Conservation (phyloP, 2,113 vertebrate genomes). For the Aptenodytes patagonicus region DNA sequence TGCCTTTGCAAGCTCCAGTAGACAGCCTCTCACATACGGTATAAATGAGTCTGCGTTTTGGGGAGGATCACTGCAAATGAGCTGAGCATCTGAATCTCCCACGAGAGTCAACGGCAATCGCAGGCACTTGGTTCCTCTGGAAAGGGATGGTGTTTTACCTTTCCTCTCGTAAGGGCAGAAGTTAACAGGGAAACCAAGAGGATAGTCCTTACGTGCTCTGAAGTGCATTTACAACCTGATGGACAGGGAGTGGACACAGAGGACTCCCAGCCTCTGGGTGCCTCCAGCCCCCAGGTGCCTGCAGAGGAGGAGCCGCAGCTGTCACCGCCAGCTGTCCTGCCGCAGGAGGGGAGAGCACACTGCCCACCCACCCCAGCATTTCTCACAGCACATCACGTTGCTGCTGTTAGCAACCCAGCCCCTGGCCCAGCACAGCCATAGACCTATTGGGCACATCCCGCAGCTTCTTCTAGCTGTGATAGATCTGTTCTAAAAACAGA, state of each 20-base stretch:
- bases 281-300: neutral
- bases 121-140: neutral
- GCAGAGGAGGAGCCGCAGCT: neutral
- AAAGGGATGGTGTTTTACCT: neutral
- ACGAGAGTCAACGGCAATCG: neutral
- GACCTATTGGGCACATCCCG: neutral
- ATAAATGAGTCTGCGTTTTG: neutral
- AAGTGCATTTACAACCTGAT: neutral
- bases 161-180: neutral
- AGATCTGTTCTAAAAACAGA: neutral
- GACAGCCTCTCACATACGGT: neutral
- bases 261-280: neutral
- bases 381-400: rapidly evolving
- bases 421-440: neutral
- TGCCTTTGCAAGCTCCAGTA: neutral
- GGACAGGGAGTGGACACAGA: neutral
- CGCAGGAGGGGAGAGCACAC: neutral
- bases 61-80: neutral
- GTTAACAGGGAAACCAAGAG: neutral
- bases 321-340: neutral
- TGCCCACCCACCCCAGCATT: neutral
- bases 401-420: neutral
- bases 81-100: neutral
- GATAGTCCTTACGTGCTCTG: neutral
- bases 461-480: neutral